Evolutionary conservation across 2,888 invertebrate species (phyloP).

Genomic region (Lobophora halterata): DNA sequence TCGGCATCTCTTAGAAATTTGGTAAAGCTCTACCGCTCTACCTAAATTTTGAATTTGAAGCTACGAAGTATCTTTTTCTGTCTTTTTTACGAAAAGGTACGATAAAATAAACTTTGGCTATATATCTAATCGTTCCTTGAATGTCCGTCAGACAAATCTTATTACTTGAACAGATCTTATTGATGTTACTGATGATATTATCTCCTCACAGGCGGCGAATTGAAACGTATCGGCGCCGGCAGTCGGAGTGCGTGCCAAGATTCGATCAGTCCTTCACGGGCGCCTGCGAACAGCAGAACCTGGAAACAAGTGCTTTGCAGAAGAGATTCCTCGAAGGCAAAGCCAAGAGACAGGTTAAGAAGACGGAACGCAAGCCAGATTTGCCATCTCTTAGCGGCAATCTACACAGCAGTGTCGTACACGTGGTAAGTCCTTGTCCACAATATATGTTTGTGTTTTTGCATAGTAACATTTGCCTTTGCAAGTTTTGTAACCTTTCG

Average conservation of each 20-base stretch:
- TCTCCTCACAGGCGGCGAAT: conserved; percentile 86
- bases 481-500: too few relatives aligned
- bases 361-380: conserved; percentile 82
- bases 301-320: conserved; percentile 93
- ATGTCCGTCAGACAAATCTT: too few relatives aligned
- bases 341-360: conserved; percentile 92
- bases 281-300: conserved; percentile 93
- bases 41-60: too few relatives aligned
- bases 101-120: too few relatives aligned
- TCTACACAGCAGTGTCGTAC: conserved; percentile 85
- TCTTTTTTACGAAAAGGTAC: too few relatives aligned
- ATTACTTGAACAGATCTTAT: too few relatives aligned
- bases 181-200: not conserved
- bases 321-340: conserved; percentile 95
- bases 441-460: too few relatives aligned
- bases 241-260: conserved; percentile 91
- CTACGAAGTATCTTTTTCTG: too few relatives aligned
- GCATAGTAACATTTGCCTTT: too few relatives aligned
- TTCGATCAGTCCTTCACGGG: conserved; percentile 94
- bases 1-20: too few relatives aligned
- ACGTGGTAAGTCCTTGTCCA: conserved; percentile 88
- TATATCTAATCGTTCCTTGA: too few relatives aligned
- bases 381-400: conserved; percentile 73
- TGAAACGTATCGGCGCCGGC: conserved; percentile 92
- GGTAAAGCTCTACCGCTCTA: too few relatives aligned